These are phyloP conservation scores for Isurus oxyrinchus DNA, from an alignment of 2,113 vertebrate genomes.

Conservation along the genomic window DNA sequence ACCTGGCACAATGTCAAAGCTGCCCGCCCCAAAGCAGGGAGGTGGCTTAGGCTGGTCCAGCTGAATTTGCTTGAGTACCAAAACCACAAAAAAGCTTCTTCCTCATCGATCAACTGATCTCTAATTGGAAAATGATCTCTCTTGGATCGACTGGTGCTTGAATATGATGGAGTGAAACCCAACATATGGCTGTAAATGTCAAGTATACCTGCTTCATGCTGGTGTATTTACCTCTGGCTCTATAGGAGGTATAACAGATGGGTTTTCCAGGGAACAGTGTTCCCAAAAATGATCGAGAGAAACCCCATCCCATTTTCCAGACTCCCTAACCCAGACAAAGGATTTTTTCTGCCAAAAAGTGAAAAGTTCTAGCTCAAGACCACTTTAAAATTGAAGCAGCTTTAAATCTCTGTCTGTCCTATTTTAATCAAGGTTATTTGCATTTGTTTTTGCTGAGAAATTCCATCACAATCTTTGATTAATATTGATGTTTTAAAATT, in stretches of 20 bases:
- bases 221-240: neutral
- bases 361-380: neutral
- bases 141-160: neutral
- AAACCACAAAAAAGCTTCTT: neutral
- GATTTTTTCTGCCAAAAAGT: neutral
- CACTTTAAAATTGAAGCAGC: neutral
- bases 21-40: conserved; percentile 37
- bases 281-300: neutral
- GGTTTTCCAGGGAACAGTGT: neutral
- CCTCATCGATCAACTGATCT: neutral
- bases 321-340: no score
- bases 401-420: neutral
- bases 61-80: neutral
- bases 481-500: neutral
- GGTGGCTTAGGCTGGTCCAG: neutral
- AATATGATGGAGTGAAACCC: neutral
- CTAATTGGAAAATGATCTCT: neutral
- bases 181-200: neutral
- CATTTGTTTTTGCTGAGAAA: neutral
- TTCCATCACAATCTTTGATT: neutral
- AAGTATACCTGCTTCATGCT: neutral
- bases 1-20: neutral
- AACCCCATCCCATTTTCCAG: neutral
- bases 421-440: neutral
- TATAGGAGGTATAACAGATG: neutral